Evolutionary conservation across 2,113 vertebrate species (phyloP).

Genomic region (Pterocles gutturalis): DNA sequence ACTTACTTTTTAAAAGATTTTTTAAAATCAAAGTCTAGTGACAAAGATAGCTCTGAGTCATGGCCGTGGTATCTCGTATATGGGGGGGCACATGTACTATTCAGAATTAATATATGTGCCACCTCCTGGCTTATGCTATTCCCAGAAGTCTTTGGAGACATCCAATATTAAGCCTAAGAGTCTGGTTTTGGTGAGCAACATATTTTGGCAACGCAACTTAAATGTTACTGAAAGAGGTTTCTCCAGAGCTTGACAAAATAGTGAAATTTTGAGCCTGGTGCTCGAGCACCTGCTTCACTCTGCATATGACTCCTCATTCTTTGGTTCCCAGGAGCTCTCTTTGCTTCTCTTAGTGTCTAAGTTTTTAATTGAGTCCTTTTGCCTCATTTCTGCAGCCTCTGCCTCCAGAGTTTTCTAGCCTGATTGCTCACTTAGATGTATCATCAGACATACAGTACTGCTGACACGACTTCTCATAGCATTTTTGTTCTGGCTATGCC

Average conservation of each 20-base stretch:
- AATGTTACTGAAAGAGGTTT: not conserved
- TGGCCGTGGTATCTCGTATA: not conserved
- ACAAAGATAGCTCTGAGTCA: not conserved
- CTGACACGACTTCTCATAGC: not conserved
- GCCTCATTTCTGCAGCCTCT: not conserved
- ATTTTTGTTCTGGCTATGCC: not conserved
- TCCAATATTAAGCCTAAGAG: accelerated
- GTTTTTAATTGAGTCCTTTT: not conserved
- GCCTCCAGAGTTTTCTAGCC: not conserved
- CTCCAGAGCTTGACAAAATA: not conserved
- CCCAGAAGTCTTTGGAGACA: not conserved
- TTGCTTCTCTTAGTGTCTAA: not conserved
- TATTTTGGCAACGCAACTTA: not conserved
- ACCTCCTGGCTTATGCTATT: not conserved
- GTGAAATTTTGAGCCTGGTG: not conserved
- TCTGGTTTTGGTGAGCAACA: not conserved
- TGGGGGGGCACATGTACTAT: accelerated
- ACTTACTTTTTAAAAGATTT: not conserved
- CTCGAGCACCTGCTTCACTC: accelerated
- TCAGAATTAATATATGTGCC: not conserved
- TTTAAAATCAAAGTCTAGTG: not conserved
- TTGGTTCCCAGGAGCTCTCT: not conserved
- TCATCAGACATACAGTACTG: not conserved
- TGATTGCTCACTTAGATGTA: not conserved
- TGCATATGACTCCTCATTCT: not conserved